These are phyloP conservation scores for Vanessa tameamea DNA, from an alignment of 1,140 invertebrate species.

Conservation along the genomic window DNA sequence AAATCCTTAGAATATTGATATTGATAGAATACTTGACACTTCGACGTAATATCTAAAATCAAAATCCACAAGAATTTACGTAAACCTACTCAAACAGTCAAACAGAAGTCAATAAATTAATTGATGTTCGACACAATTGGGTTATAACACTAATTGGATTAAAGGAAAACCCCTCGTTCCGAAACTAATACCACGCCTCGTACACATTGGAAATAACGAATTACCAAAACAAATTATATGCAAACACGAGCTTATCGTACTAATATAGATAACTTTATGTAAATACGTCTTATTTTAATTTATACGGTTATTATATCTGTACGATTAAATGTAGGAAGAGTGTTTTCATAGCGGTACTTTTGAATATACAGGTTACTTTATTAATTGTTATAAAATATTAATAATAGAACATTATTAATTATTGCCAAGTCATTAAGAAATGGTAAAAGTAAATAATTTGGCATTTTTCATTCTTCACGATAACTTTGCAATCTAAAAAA, in stretches of 20 bases:
- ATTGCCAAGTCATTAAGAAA: too few relatives aligned
- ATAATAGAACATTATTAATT: too few relatives aligned
- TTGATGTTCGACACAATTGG: slow-evolving; percentile 65
- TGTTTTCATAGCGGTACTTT: neutral
- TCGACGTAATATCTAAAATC: too few relatives aligned
- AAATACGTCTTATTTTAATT: slow-evolving; percentile 5
- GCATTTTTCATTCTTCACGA: too few relatives aligned
- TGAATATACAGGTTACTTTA: too few relatives aligned
- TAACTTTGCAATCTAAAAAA: too few relatives aligned
- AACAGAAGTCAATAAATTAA: slow-evolving; percentile 39
- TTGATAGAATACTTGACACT: too few relatives aligned
- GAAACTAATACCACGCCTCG: slow-evolving; percentile 39
- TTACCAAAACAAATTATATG: slow-evolving; percentile 26
- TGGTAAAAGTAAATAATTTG: too few relatives aligned
- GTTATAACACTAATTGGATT: slow-evolving; percentile 68
- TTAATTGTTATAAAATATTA: too few relatives aligned
- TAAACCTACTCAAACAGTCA: neutral
- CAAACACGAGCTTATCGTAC: slow-evolving; percentile 14
- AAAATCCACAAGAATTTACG: too few relatives aligned
- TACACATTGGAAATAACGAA: slow-evolving; percentile 32
- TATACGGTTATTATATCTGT: neutral
- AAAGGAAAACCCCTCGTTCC: slow-evolving; percentile 60
- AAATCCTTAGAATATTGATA: too few relatives aligned
- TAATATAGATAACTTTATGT: slow-evolving; percentile 10
- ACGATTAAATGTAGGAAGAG: neutral